Evolutionary conservation across 2,113 vertebrate genomes (phyloP).

Genomic region (Etheostoma cragini): DNA sequence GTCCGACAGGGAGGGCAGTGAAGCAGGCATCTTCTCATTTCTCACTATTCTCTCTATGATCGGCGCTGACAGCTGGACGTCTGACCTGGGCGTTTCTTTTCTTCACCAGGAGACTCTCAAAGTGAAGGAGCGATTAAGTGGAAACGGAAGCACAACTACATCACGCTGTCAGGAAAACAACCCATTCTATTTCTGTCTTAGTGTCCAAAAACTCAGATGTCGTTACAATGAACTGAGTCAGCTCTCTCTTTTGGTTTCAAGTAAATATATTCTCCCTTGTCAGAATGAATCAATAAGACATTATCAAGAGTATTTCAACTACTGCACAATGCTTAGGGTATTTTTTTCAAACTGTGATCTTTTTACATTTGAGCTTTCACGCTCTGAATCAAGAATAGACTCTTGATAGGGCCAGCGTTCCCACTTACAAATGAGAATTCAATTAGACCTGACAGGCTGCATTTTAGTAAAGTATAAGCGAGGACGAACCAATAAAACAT

Average conservation of each 20-base stretch:
- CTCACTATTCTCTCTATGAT: conserved; percentile 29
- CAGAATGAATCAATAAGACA: conserved; percentile 15
- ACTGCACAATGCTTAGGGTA: conserved; percentile 17
- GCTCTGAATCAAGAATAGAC: conserved; percentile 41
- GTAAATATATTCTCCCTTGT: not conserved
- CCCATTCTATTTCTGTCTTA: not conserved
- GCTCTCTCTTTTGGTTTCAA: not conserved
- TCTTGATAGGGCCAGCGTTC: conserved; percentile 32
- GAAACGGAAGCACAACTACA: conserved; percentile 12
- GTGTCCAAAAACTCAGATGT: not conserved
- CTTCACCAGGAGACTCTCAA: not conserved
- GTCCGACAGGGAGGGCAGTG: not conserved
- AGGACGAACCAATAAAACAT: conserved; percentile 43
- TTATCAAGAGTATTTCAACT: conserved; percentile 5
- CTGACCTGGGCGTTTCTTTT: conserved; percentile 15
- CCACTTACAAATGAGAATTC: conserved; percentile 7
- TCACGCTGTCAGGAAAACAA: not conserved
- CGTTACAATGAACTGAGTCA: not conserved
- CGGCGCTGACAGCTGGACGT: conserved; percentile 33
- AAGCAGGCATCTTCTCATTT: conserved; percentile 15
- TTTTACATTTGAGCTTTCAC: conserved; percentile 20
- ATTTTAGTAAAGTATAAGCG: conserved; percentile 46
- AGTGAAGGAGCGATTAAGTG: not conserved
- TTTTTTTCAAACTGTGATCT: conserved; percentile 13
- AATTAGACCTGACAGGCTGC: conserved; percentile 18